Evolutionary conservation across 2,888 invertebrate species (phyloP).

Genomic region (Cerceris ruficornis): DNA sequence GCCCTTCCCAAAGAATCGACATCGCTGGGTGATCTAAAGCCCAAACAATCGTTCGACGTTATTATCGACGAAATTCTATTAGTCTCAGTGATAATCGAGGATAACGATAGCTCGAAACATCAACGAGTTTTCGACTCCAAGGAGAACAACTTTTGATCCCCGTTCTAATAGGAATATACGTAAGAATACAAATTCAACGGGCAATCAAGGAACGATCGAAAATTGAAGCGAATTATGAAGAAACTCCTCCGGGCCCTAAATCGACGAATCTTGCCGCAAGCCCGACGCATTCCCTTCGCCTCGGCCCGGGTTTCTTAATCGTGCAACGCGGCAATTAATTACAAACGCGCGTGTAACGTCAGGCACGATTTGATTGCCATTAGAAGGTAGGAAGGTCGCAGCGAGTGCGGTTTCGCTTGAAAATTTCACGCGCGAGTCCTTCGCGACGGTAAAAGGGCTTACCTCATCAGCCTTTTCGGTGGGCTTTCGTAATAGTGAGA

Average conservation of each 20-base stretch:
- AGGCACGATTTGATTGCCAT: slow-evolving; percentile 12
- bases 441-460: slow-evolving; percentile 53
- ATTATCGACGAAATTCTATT: not conserved
- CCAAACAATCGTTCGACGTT: not conserved
- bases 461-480: slow-evolving; percentile 80
- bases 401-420: slow-evolving; percentile 8
- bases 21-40: slow-evolving; percentile 77
- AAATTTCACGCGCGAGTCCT: slow-evolving; percentile 29
- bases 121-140: not conserved
- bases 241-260: not conserved
- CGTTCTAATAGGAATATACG: not conserved
- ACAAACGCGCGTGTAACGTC: not conserved
- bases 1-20: slow-evolving; percentile 83
- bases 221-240: not conserved
- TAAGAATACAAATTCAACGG: too few relatives aligned
- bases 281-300: not conserved
- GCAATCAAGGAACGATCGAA: not conserved
- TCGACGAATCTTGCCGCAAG: not conserved
- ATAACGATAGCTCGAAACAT: too few relatives aligned
- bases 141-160: not conserved
- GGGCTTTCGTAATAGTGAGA: slow-evolving; percentile 79
- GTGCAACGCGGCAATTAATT: slow-evolving; percentile 10
- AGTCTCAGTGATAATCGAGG: not conserved
- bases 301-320: not conserved
- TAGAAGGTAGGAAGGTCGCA: slow-evolving; percentile 27